phyloP scores from a whole-genome alignment of 2,797 vertebrate genomes.

The Trachurus trachurus region DNA sequence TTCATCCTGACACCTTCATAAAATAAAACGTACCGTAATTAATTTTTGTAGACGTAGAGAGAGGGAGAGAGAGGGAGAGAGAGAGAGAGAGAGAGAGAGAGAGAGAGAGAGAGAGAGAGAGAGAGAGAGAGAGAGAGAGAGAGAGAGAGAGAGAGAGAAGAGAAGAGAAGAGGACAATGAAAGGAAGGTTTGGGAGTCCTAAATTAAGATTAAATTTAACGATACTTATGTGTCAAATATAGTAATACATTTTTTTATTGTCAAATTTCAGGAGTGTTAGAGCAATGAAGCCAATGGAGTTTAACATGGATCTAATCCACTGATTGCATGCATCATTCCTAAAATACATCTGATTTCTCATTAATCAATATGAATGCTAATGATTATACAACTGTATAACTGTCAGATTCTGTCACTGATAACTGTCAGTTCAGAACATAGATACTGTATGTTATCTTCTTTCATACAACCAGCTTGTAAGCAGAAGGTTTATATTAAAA shows the following conservation, averaged over 20 bases:
- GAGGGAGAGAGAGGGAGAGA: conserved; percentile 46
- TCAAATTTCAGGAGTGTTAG: conserved; percentile 81
- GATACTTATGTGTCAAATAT: conserved; percentile 69
- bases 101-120: conserved; percentile 37
- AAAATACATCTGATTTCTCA: conserved; percentile 54
- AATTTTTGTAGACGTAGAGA: conserved; percentile 85
- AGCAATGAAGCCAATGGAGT: conserved; percentile 54
- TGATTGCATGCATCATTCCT: conserved; percentile 81
- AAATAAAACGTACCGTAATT: conserved; percentile 92
- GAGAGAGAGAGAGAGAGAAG: not conserved
- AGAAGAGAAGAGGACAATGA: conserved; percentile 42
- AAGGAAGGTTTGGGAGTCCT: conserved; percentile 44
- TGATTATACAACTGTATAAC: conserved; percentile 14
- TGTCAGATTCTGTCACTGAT: conserved; percentile 39
- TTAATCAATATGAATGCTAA: conserved; percentile 45
- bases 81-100: conserved; percentile 14
- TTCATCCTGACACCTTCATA: conserved; percentile 87
- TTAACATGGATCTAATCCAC: conserved; percentile 76
- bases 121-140: not conserved
- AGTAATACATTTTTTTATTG: conserved; percentile 78
- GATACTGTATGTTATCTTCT: not conserved
- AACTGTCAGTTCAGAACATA: conserved; percentile 28
- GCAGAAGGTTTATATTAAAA: conserved; percentile 13
- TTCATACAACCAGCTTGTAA: conserved; percentile 1
- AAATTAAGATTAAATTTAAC: conserved; percentile 72